Conservation (phyloP, 2,888 invertebrate species). For the Palloptera scutellata region DNA sequence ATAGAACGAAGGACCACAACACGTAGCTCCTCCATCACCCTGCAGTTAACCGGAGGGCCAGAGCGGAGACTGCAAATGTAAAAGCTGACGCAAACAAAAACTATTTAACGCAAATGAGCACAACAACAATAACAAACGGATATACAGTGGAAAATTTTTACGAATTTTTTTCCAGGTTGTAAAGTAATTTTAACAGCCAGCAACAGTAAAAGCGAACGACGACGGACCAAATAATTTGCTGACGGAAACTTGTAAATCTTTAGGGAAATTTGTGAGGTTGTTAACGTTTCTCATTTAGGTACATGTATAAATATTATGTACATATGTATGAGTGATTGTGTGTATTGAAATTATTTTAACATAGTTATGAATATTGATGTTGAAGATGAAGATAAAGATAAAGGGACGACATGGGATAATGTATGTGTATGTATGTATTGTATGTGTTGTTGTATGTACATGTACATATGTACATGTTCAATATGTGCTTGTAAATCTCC, state of each 20-base stretch:
- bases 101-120: background rate
- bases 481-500: no score
- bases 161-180: background rate
- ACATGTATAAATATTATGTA: background rate
- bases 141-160: background rate
- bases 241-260: background rate
- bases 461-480: no score
- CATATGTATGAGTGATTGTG: background rate
- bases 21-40: no score
- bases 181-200: slow-evolving; percentile 2
- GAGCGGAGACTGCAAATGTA: no score
- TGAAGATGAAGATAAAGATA: background rate
- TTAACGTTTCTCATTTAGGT: background rate
- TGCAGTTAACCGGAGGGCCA: no score
- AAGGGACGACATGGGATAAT: background rate
- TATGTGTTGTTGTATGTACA: no score
- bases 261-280: slow-evolving; percentile 1
- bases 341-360: slow-evolving; percentile 17
- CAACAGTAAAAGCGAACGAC: background rate
- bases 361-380: slow-evolving; percentile 28
- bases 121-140: background rate
- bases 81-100: no score
- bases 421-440: no score
- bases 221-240: background rate
- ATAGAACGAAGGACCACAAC: no score